Evolutionary conservation across 2,888 invertebrate genomes (phyloP), one percentile per base, ranked within the genome.

Genomic region (Macaria liturata): DNA sequence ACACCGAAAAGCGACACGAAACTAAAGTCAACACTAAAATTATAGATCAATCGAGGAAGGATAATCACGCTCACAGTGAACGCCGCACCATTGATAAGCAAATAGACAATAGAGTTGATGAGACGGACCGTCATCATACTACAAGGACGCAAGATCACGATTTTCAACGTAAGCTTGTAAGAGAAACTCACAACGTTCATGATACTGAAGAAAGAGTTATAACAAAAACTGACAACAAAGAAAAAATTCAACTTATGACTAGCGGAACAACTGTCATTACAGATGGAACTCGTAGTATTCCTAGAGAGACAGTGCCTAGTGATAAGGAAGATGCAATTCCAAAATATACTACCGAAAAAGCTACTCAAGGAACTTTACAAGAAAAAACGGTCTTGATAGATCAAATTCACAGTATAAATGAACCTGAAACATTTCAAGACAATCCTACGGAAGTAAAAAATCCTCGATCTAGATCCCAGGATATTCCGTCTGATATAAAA

Each of bases 231-330:
- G 1, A 37, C 34, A 37, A 7, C 3, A 7, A 37, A 37, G 34
- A 37, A 37, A 37, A 6, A 2, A 37, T 7, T 7, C 34, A 7
- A 37, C 34, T 6, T 37, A 7, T 37, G 4, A 37, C 34, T 7
- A 37, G 34, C 7, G 34, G 7, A 1, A 37, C 4, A 7, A 37
- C 34, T 37, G 34, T 7, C 0, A 3, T 37, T 37, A 4, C 4
- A 37, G 7, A 37, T 7, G 34, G 7, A 7, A 37, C 7, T 37
- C 34, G 34, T 37, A 37, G 5, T 37, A 37, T 37, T 37, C 5
- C 34, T 37, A 7, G 7, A 51, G 74, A 74, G 8, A 78, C 54
- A 42, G 78, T 83, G 40, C 75, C 74, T 9, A 76, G 81, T 61
- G 67, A 58, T 44, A 44, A 44, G 32, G 50, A 45, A 53, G 49